These are phyloP conservation scores for Drosophila pachea DNA, from an alignment of 1,140 invertebrate genomes.

Conservation along the genomic window DNA sequence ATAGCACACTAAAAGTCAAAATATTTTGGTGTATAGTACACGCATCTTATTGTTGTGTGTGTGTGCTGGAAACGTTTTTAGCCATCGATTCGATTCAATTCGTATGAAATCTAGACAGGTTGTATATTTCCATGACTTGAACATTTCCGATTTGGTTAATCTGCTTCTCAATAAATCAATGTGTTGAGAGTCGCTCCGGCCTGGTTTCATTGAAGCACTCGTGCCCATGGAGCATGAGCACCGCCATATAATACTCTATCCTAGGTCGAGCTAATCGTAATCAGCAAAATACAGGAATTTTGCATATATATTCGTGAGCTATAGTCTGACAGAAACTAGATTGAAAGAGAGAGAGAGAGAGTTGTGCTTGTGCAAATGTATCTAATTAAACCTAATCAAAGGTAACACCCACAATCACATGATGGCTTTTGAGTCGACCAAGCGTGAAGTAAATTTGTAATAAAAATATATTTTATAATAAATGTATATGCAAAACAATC, in stretches of 20 bases:
- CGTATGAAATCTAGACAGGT: slow-evolving; percentile 46
- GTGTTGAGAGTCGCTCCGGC: slow-evolving; percentile 4
- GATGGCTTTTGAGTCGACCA: slow-evolving; percentile 23
- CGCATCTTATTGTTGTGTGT: not conserved
- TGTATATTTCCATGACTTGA: slow-evolving; percentile 35
- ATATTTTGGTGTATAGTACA: slow-evolving; percentile 41
- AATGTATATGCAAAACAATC: no score
- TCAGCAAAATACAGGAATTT: not conserved
- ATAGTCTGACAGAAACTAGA: not conserved
- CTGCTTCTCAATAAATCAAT: slow-evolving; percentile 37
- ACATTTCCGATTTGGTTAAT: slow-evolving; percentile 51
- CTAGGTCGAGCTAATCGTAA: not conserved
- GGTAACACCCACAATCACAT: slow-evolving; percentile 29
- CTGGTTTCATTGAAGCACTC: slow-evolving; percentile 13
- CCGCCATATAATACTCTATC: not conserved
- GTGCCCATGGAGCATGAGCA: not conserved
- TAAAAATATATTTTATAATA: slow-evolving; percentile 31
- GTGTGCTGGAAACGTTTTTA: slow-evolving; percentile 6
- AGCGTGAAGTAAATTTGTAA: slow-evolving; percentile 15
- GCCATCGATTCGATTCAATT: slow-evolving; percentile 27
- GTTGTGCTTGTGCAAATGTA: not conserved
- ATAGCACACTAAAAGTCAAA: slow-evolving; percentile 49
- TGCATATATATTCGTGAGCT: not conserved
- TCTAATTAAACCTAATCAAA: slow-evolving; percentile 31
- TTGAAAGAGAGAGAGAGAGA: not conserved